Evolutionary conservation across 2,113 vertebrate species (phyloP).

Genomic region (Trichomycterus rosablanca): DNA sequence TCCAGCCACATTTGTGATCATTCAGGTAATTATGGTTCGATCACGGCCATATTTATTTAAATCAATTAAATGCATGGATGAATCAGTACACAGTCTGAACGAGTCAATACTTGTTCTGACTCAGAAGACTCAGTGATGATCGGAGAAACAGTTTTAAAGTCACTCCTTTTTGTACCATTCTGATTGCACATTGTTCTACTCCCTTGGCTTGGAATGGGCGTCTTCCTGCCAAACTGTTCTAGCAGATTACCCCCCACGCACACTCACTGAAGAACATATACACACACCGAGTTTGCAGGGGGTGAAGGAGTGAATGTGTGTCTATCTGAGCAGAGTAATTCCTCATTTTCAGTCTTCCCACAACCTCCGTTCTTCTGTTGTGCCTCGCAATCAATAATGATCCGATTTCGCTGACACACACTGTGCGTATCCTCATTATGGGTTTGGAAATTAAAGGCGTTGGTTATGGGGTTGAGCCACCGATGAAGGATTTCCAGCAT

Average conservation of each 20-base stretch:
- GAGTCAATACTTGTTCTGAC: conserved; percentile 8
- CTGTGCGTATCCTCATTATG: conserved; percentile 22
- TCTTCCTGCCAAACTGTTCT: conserved; percentile 25
- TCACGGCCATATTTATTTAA: neutral
- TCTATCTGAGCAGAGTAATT: conserved; percentile 28
- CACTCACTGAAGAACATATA: conserved; percentile 16
- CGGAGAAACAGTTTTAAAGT: conserved; percentile 14
- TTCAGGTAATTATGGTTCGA: conserved; percentile 13
- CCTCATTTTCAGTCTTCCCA: conserved; percentile 42
- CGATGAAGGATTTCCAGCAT: conserved; percentile 41
- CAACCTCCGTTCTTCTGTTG: conserved; percentile 38
- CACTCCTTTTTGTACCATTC: neutral
- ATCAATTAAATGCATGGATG: neutral
- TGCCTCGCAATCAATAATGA: conserved; percentile 33
- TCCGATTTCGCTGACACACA: conserved; percentile 32
- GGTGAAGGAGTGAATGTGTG: conserved; percentile 34
- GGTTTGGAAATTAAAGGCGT: conserved; percentile 42
- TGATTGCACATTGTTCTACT: conserved; percentile 36
- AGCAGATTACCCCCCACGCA: conserved; percentile 25
- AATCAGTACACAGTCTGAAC: conserved; percentile 15
- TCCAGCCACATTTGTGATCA: conserved; percentile 1
- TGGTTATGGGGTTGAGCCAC: conserved; percentile 32
- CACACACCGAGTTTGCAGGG: conserved; percentile 37
- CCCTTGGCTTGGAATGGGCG: conserved; percentile 9
- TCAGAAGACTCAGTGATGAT: neutral